Evolutionary conservation across 2,888 invertebrate species (phyloP).

Genomic region (Philhelius pedissequus): DNA sequence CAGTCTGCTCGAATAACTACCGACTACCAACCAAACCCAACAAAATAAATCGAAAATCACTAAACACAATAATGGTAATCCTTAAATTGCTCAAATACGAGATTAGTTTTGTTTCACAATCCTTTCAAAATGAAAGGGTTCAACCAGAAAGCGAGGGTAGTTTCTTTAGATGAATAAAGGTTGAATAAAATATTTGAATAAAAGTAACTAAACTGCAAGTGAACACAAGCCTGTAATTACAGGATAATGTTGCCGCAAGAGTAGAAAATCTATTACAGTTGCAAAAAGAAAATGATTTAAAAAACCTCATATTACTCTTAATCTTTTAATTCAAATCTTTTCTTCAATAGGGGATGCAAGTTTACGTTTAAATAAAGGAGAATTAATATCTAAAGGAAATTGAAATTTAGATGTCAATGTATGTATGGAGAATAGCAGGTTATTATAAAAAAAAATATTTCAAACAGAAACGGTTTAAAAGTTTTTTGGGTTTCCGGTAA

Average conservation of each 20-base stretch:
- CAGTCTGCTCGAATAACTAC: not conserved
- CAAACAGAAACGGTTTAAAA: too few species aligned
- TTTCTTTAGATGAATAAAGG: not conserved
- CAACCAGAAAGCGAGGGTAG: not conserved
- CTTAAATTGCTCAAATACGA: not conserved
- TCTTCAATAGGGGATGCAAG: not conserved
- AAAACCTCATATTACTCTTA: not conserved
- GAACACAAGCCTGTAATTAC: not conserved
- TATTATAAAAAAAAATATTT: too few species aligned
- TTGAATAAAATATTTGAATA: not conserved
- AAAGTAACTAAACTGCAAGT: not conserved
- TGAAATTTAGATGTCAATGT: too few species aligned
- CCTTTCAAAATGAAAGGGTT: constrained; percentile 5
- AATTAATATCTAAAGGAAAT: too few species aligned
- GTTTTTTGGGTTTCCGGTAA: too few species aligned
- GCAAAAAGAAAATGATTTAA: not conserved
- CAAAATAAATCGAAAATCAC: constrained; percentile 7
- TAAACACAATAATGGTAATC: not conserved
- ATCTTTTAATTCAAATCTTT: constrained; percentile 6
- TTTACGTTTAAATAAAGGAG: too few species aligned
- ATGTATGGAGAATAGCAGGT: too few species aligned
- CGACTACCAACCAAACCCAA: not conserved
- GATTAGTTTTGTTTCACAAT: not conserved
- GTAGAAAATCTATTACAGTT: not conserved
- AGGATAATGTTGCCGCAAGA: not conserved